A percentile compares a stretch with the other conserved stretches of the same genome.
phyloP scores from a whole-genome alignment of 2,113 vertebrate species.

The Etheostoma cragini region DNA sequence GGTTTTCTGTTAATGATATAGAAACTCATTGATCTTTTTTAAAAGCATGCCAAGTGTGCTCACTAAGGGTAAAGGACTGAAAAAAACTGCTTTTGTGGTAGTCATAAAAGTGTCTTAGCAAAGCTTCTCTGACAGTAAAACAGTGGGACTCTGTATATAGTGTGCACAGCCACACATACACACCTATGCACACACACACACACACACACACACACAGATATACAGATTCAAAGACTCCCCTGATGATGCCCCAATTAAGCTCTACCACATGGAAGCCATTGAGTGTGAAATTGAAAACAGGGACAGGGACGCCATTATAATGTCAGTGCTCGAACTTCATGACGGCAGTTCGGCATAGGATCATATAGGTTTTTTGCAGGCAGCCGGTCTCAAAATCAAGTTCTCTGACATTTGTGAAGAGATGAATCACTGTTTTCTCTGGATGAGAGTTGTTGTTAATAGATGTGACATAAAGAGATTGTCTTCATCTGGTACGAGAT shows the following conservation, averaged over 20 bases:
- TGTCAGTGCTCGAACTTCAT: conserved; percentile 50
- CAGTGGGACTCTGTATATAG: conserved; percentile 57
- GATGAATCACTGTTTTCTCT: conserved; percentile 11
- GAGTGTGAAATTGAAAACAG: conserved; percentile 83
- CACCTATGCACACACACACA: conserved; percentile 24
- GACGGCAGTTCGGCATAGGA: conserved; percentile 38
- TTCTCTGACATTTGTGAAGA: conserved; percentile 11
- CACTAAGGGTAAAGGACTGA: conserved; percentile 8
- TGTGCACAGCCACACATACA: not conserved
- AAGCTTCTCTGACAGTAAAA: conserved; percentile 64
- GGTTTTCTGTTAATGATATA: conserved; percentile 38
- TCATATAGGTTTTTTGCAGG: conserved; percentile 40
- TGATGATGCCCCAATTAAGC: conserved; percentile 76
- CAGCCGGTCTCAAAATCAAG: conserved; percentile 28
- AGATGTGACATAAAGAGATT: conserved; percentile 9
- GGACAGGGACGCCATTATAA: conserved; percentile 61
- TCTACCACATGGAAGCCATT: conserved; percentile 77
- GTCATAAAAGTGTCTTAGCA: conserved; percentile 48
- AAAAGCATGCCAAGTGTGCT: conserved; percentile 22
- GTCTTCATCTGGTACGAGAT: conserved; percentile 2
- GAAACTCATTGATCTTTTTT: conserved; percentile 37
- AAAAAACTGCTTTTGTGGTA: conserved; percentile 32
- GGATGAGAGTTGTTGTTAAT: not conserved
- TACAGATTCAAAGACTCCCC: conserved; percentile 62
- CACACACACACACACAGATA: conserved; percentile 26